Conservation (phyloP, 1,140 invertebrate species). For the Micrasema longulum region DNA sequence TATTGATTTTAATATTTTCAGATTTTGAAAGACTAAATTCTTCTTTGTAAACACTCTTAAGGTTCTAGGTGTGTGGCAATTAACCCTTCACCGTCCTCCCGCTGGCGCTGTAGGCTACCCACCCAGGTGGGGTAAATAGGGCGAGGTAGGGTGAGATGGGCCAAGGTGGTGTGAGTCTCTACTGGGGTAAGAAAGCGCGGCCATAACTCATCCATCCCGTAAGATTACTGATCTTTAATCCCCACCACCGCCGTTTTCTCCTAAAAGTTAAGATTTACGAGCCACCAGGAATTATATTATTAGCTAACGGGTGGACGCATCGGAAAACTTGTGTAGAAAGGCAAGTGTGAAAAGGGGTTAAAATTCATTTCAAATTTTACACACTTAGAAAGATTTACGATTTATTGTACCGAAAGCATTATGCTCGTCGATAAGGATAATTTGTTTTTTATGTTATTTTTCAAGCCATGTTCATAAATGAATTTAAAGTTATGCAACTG, state of each 20-base stretch:
- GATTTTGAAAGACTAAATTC: too few species aligned
- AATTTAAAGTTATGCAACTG: too few species aligned
- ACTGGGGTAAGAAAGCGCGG: slow-evolving; percentile 52
- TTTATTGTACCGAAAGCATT: too few species aligned
- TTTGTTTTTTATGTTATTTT: too few species aligned
- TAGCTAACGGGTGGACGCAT: slow-evolving; percentile 55
- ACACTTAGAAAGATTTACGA: too few species aligned
- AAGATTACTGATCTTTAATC: slow-evolving; percentile 83
- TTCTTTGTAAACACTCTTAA: not conserved
- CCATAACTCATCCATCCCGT: slow-evolving; percentile 75
- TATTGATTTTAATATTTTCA: too few species aligned
- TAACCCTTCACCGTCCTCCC: slow-evolving; percentile 37
- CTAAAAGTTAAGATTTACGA: slow-evolving; percentile 80
- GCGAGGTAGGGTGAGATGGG: slow-evolving; percentile 53
- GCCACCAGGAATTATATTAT: slow-evolving; percentile 73
- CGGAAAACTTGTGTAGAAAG: slow-evolving; percentile 20
- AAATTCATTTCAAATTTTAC: too few species aligned
- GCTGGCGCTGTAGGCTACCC: slow-evolving; percentile 38
- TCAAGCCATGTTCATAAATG: too few species aligned
- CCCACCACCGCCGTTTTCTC: slow-evolving; percentile 69
- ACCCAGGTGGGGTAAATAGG: slow-evolving; percentile 56
- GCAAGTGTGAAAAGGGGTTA: not conserved
- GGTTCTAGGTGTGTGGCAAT: slow-evolving; percentile 11
- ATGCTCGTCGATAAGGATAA: too few species aligned
- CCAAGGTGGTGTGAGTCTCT: slow-evolving; percentile 36